phyloP scores from a whole-genome alignment of 2,888 invertebrate species.

The Cabera pusaria region DNA sequence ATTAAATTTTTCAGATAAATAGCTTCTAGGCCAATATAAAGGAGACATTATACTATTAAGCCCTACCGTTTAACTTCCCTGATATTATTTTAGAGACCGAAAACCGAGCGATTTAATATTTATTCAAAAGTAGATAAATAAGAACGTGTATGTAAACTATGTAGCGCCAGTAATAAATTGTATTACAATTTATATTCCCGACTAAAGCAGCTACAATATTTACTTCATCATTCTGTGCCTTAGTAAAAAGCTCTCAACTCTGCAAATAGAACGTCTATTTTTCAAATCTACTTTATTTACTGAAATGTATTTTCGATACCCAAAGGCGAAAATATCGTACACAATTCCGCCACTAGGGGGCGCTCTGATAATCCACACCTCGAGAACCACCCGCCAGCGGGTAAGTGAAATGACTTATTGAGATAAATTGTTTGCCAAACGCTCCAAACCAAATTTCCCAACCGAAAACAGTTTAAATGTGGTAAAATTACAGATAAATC shows the following conservation, averaged over 20 bases:
- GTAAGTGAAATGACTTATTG: conserved; percentile 54
- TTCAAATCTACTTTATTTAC: conserved; percentile 20
- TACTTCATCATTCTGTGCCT: too few species aligned
- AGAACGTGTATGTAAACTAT: too few species aligned
- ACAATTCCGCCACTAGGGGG: conserved; percentile 16
- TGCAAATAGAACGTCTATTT: conserved; percentile 20
- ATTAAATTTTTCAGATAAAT: too few species aligned
- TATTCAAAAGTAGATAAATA: too few species aligned
- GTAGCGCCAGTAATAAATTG: too few species aligned
- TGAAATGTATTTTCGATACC: conserved; percentile 22
- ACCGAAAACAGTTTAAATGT: conserved; percentile 32
- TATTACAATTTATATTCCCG: too few species aligned
- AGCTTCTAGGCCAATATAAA: too few species aligned
- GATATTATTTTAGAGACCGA: too few species aligned
- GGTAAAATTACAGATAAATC: conserved; percentile 34
- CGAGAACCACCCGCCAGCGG: conserved; percentile 23
- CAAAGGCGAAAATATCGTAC: conserved; percentile 24
- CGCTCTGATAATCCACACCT: conserved; percentile 31
- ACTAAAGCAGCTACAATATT: too few species aligned
- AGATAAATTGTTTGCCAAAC: conserved; percentile 54
- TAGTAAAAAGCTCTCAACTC: conserved; percentile 18
- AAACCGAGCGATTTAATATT: too few species aligned
- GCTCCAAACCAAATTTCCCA: conserved; percentile 49
- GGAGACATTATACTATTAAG: too few species aligned
- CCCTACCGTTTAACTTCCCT: too few species aligned